Conservation (phyloP, 2,797 vertebrate species). For the Tragelaphus oryx region DNA sequence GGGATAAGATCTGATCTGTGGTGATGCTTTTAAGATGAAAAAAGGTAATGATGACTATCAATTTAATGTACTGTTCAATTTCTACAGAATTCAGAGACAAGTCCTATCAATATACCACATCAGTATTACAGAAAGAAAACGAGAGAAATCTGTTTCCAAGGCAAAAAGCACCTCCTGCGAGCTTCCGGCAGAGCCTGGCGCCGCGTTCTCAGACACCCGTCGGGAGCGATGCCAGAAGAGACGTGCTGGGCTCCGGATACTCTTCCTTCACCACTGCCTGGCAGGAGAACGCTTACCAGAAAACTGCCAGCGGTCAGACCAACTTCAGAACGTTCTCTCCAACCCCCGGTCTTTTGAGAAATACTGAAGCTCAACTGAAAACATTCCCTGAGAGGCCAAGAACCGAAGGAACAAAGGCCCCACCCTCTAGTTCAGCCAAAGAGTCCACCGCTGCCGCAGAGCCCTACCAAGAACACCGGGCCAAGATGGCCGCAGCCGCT, state of each 20-base stretch:
- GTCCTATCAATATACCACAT: conserved; percentile 80
- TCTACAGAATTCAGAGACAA: conserved; percentile 86
- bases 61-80: conserved; percentile 38
- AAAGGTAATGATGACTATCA: conserved; percentile 12
- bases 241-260: background rate
- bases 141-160: conserved; percentile 78
- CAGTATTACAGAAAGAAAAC: conserved; percentile 81
- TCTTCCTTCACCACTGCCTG: conserved; percentile 37
- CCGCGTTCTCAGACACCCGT: conserved; percentile 9
- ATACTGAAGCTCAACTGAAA: conserved; percentile 52
- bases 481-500: background rate
- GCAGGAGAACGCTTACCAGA: conserved; percentile 59
- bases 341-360: conserved; percentile 55
- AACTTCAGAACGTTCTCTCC: conserved; percentile 60
- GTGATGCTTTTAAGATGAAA: background rate
- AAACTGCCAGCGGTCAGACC: conserved; percentile 58
- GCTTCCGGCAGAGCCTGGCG: conserved; percentile 71
- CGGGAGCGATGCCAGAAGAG: conserved; percentile 48
- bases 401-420: conserved; percentile 44
- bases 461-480: conserved; percentile 40
- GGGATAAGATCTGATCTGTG: background rate
- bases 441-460: conserved; percentile 46
- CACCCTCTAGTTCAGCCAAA: conserved; percentile 26
- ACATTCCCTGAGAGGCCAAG: conserved; percentile 66
- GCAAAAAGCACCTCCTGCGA: conserved; percentile 77